Percentiles rank a stretch among this genome's conserved stretches.
Conservation (phyloP, 2,113 vertebrate species). For the Neomonachus schauinslandi region DNA sequence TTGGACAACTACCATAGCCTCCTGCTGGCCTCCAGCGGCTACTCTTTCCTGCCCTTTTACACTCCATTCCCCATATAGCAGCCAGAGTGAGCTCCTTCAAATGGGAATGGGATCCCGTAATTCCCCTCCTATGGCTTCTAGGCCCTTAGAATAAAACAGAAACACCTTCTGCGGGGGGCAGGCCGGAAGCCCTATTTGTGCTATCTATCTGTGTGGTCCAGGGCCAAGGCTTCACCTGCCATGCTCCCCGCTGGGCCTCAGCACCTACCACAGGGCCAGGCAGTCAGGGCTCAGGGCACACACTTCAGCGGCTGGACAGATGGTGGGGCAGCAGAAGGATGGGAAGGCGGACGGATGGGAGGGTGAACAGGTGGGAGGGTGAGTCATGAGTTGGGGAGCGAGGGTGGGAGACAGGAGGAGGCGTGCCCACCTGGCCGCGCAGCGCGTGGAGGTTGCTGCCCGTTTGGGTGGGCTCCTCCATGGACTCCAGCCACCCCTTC, state of each 20-base stretch:
- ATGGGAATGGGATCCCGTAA: background rate
- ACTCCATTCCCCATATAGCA: background rate
- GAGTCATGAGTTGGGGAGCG: fast-evolving
- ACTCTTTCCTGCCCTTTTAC: background rate
- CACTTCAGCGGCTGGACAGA: background rate
- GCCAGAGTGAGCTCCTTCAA: background rate
- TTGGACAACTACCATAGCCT: background rate
- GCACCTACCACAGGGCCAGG: no score
- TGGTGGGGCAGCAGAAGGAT: background rate
- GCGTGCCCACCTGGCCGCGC: constrained; percentile 89
- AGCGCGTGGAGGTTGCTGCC: constrained; percentile 88
- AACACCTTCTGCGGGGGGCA: background rate
- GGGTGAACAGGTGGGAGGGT: background rate
- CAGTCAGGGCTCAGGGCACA: background rate
- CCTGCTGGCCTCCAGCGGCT: background rate
- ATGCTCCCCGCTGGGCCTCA: background rate
- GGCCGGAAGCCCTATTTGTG: background rate
- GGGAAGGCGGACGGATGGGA: background rate
- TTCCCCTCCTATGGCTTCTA: background rate
- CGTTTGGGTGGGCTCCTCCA: constrained; percentile 81
- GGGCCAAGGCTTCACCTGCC: background rate
- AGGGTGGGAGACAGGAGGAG: no score
- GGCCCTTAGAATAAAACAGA: background rate
- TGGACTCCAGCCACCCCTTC: constrained; percentile 81
- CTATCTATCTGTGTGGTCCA: background rate